Base-by-base conservation (phyloP, 2,797 vertebrate species). In the Pangasius mekongensis region DNA sequence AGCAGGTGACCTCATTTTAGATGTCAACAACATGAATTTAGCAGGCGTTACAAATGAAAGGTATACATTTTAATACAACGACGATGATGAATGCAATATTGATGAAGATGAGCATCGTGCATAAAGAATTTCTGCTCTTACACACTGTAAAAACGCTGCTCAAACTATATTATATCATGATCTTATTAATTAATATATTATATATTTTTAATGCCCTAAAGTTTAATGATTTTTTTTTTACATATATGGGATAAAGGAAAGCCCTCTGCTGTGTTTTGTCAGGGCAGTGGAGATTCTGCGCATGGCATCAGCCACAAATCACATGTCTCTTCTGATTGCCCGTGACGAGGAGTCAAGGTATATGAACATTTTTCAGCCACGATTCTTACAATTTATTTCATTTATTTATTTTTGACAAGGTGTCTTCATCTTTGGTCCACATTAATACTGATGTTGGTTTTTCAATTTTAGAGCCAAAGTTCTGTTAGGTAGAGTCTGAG, bases 231-330 rank as follows among this genome's bases (percentile, higher is more conserved):
- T 13, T 16, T 76, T 76, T 49, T 20, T 76, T n/a, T 20, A 30
- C 24, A 16, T 49, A n/a, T 77, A 52, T 52, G 33, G n/a, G 39
- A 64, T 56, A 83, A 80, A 82, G 30, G 52, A 81, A 64, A 39
- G 60, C 8, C 39, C 18, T 76, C n/a, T 89, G 54, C 73, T 92
- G 74, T 87, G 3, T 90, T 86, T 89, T 91, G 82, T 83, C 86
- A 98, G 97, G 93, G 97, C 97, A 27, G 97, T 97, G 91, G 97
- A 97, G 87, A 96, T 98, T 92, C 86, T 97, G 86, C 94, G 96
- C 89, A 96, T 91, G 18, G 97, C 97, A 0, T 97, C 97, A 0
- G 94, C 96, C 24, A 96, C 96, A 27, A 97, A 96, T 89, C 97
- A 97, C 93, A 95, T 97, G 95, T 97, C 96, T 73, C 94, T 98